Evolutionary conservation across 2,113 vertebrate genomes (phyloP), one percentile per base, ranked within the genome.

Genomic region (Butorides virescens): DNA sequence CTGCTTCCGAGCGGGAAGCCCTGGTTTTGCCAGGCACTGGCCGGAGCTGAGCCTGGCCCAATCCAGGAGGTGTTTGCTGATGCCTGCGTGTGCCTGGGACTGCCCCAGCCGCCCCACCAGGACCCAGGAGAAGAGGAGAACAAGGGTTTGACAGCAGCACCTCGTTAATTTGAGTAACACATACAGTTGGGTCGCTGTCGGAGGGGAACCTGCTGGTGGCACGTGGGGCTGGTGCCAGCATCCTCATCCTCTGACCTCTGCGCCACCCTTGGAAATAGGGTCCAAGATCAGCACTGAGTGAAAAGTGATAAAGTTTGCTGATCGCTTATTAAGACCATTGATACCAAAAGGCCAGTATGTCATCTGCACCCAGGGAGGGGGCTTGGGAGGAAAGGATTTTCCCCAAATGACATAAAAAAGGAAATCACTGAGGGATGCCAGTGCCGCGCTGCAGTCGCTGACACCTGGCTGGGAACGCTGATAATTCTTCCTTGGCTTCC

Each of bases 331-430:
- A 46, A 75, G 67, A 27, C 63, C n/a, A 11, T 77, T 65, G 59
- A 46, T 42, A 62, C 44, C 44, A 5, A 83, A 80, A 87, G 59
- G 78, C 32, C 63, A 55, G 5, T 23, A 3, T 36, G 62, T 89
- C 42, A 15, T 14, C 88, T n/a, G 53, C 1, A 1, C 30, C 85
- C 30, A 0, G 47, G 30, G 29, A 63, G 25, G 2, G 23, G n/a
- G 19, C 9, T 5, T 56, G 15, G n/a, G 53, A 75, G 52, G 16
- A 42, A 11, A 49, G 21, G 20, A 6, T 46, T 79, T 75, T 83
- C 66, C 67, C 47, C 11, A 9, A 13, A 20, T 25, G 63, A 5
- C n/a, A 23, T 34, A 10, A 66, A 73, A 16, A 5, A 55, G 65
- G 30, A 55, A 42, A 36, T 37, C 13, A 1, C 10, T 2, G 50